Conservation (phyloP, 2,113 vertebrate genomes). For the Tachycineta bicolor region DNA sequence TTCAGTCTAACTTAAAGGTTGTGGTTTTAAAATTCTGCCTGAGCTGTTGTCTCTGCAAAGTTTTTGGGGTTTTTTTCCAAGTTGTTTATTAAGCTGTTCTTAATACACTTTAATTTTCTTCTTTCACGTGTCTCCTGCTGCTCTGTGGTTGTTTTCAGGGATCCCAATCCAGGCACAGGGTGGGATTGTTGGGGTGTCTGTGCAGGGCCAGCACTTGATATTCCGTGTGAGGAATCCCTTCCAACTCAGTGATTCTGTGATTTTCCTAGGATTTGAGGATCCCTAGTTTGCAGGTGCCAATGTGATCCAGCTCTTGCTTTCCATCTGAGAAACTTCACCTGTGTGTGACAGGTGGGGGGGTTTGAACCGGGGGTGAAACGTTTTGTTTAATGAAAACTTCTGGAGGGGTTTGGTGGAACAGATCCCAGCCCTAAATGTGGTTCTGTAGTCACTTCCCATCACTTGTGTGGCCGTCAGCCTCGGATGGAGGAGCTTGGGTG, state of each 20-base stretch:
- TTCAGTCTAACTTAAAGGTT: background rate
- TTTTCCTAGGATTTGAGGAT: background rate
- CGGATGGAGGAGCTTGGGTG: background rate
- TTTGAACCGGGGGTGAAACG: background rate
- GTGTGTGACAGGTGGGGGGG: background rate
- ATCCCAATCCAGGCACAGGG: background rate
- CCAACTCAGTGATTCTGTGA: accelerated
- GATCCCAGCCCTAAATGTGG: background rate
- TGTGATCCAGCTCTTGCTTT: background rate
- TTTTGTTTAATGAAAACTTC: background rate
- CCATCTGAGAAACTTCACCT: background rate
- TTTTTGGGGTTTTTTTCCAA: background rate
- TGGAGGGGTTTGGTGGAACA: background rate
- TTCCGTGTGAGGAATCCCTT: background rate
- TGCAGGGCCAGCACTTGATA: background rate
- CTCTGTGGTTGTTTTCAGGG: background rate
- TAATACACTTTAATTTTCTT: background rate
- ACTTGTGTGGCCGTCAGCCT: background rate
- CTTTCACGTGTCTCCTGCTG: background rate
- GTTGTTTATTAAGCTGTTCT: background rate
- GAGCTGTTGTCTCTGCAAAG: background rate
- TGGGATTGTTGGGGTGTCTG: background rate
- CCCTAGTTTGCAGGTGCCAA: background rate
- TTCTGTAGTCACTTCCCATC: background rate
- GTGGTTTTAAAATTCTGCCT: background rate